These are phyloP conservation scores for Glaucidium brasilianum DNA, from an alignment of 2,113 vertebrate genomes.

Conservation along the genomic window DNA sequence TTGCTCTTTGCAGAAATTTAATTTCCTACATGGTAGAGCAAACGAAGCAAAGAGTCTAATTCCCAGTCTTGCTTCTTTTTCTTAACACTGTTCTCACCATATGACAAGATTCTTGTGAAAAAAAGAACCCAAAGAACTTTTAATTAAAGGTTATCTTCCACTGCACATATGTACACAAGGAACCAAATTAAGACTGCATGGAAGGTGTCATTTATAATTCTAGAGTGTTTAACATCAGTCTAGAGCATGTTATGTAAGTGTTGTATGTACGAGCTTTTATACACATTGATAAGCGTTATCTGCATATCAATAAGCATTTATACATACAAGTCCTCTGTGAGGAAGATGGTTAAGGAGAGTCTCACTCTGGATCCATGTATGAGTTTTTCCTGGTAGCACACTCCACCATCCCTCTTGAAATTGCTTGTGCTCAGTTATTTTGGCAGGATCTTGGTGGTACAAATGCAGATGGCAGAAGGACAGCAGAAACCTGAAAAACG, in stretches of 20 bases:
- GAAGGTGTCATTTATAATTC: background rate
- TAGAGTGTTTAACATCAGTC: background rate
- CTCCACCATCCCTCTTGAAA: background rate
- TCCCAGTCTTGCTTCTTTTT: background rate
- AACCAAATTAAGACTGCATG: background rate
- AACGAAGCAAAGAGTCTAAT: background rate
- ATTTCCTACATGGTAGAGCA: background rate
- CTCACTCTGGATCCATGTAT: background rate
- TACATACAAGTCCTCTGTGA: background rate
- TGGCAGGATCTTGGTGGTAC: background rate
- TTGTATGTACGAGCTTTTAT: background rate
- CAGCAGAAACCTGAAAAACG: background rate
- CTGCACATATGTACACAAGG: background rate
- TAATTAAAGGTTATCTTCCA: background rate
- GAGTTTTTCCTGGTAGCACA: background rate
- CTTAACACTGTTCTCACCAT: background rate
- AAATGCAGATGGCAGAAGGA: background rate
- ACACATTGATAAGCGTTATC: background rate
- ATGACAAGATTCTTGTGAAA: background rate
- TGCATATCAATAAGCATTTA: background rate
- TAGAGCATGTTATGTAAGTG: background rate
- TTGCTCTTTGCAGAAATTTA: background rate
- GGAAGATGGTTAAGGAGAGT: background rate
- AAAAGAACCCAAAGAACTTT: background rate
- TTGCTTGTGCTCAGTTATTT: background rate